These are phyloP conservation scores for Puffinus mauretanicus DNA, from an alignment of 2,113 vertebrate genomes.

Conservation along the genomic window DNA sequence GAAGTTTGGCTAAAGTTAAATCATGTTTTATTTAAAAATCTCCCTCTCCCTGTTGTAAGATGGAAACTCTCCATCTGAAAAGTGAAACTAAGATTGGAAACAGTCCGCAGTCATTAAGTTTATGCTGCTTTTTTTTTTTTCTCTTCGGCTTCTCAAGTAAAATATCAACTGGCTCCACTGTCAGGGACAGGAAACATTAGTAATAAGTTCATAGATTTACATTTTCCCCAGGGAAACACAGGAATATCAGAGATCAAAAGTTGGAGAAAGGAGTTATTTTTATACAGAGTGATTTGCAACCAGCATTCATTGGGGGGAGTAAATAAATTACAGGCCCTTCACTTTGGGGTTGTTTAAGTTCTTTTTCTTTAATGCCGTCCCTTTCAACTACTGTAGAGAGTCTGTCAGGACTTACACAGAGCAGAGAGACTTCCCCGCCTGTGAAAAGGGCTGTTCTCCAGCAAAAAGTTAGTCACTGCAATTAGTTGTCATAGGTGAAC, in stretches of 20 bases:
- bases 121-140: slow-evolving; percentile 26
- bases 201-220: slow-evolving; percentile 78
- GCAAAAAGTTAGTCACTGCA: not conserved
- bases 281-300: slow-evolving; percentile 71
- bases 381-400: slow-evolving; percentile 48
- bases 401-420: slow-evolving; percentile 20
- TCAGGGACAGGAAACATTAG: slow-evolving; percentile 78
- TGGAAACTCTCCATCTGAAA: slow-evolving; percentile 75
- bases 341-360: slow-evolving; percentile 53
- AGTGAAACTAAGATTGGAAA: slow-evolving; percentile 76
- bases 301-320: slow-evolving; percentile 62
- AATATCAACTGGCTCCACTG: slow-evolving; percentile 79
- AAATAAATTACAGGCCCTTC: slow-evolving; percentile 68
- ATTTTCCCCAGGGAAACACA: slow-evolving; percentile 74
- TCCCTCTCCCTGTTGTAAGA: slow-evolving; percentile 64
- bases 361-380: slow-evolving; percentile 30
- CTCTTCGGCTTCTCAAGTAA: slow-evolving; percentile 62
- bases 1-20: slow-evolving; percentile 78
- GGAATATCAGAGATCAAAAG: slow-evolving; percentile 75
- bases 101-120: slow-evolving; percentile 71
- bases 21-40: slow-evolving; percentile 76
- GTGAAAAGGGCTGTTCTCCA: not conserved
- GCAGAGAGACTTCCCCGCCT: not conserved
- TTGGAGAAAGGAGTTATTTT: slow-evolving; percentile 75
- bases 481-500: fast-evolving